These are phyloP conservation scores for Liposcelis brunnea DNA, from an alignment of 2,888 invertebrate species.

Conservation along the genomic window DNA sequence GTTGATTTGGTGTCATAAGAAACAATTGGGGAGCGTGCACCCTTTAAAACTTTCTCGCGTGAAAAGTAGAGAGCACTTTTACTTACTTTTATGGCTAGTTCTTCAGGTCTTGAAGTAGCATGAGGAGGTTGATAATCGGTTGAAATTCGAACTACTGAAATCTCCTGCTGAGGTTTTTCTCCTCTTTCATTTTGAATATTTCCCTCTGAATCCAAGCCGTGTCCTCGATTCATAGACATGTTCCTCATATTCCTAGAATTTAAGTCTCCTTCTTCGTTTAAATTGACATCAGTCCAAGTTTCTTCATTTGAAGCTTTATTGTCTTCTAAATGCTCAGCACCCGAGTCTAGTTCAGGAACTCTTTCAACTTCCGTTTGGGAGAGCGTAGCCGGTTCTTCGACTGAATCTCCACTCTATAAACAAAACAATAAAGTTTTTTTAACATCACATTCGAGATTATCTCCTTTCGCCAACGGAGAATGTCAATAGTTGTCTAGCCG, in stretches of 20 bases:
- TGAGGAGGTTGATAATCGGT: slow-evolving; percentile 30
- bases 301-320: slow-evolving; percentile 42
- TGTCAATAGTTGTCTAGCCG: no score
- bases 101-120: slow-evolving; percentile 44
- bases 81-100: slow-evolving; percentile 46
- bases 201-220: slow-evolving; percentile 20
- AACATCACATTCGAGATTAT: no score
- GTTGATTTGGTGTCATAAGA: no score
- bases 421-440: slow-evolving; percentile 11
- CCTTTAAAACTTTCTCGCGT: no score
- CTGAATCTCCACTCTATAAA: slow-evolving; percentile 67
- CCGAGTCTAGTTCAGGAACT: neutral
- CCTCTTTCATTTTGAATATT: slow-evolving; percentile 38
- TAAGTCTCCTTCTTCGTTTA: slow-evolving; percentile 61
- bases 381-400: slow-evolving; percentile 37
- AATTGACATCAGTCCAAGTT: slow-evolving; percentile 84
- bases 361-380: neutral
- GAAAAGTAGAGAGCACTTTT: no score
- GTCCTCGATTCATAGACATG: no score
- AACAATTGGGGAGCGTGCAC: no score
- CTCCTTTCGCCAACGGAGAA: no score
- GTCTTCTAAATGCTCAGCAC: slow-evolving; percentile 7
- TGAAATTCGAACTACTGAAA: slow-evolving; percentile 51
- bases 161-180: slow-evolving; percentile 52
- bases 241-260: slow-evolving; percentile 22